Percentiles rank a stretch among this genome's conserved stretches.
phyloP scores from a whole-genome alignment of 2,797 vertebrate genomes.

The Argya squamiceps region DNA sequence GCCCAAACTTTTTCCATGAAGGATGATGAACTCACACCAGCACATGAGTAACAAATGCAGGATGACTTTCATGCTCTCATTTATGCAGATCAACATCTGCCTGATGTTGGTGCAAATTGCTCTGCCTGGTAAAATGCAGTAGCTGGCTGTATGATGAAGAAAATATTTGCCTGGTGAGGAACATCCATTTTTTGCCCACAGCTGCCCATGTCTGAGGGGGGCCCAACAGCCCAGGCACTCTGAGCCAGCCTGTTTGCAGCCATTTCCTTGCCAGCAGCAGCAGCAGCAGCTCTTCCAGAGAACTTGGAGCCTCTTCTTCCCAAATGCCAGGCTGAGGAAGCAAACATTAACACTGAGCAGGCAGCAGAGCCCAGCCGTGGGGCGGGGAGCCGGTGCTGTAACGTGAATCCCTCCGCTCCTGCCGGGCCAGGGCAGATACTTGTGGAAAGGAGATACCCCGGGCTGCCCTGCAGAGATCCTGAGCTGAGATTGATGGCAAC shows the following conservation, averaged over 20 bases:
- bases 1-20: neutral
- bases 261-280: neutral
- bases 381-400: neutral
- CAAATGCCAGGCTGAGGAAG: slow-evolving; percentile 31
- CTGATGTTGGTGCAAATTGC: neutral
- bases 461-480: slow-evolving; percentile 45
- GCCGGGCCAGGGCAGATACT: neutral
- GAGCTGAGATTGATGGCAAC: slow-evolving; percentile 57
- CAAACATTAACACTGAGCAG: slow-evolving; percentile 27
- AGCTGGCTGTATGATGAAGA: neutral
- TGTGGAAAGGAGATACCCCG: slow-evolving; percentile 52
- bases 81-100: neutral
- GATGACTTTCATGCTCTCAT: neutral
- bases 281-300: neutral
- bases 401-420: neutral
- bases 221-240: neutral
- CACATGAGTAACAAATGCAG: neutral
- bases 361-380: neutral
- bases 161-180: neutral
- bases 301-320: neutral
- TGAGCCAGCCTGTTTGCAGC: neutral
- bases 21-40: neutral
- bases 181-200: neutral
- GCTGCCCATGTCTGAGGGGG: neutral
- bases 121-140: neutral